Conservation (phyloP, 2,888 invertebrate genomes). For the Ischnus inquisitorius region DNA sequence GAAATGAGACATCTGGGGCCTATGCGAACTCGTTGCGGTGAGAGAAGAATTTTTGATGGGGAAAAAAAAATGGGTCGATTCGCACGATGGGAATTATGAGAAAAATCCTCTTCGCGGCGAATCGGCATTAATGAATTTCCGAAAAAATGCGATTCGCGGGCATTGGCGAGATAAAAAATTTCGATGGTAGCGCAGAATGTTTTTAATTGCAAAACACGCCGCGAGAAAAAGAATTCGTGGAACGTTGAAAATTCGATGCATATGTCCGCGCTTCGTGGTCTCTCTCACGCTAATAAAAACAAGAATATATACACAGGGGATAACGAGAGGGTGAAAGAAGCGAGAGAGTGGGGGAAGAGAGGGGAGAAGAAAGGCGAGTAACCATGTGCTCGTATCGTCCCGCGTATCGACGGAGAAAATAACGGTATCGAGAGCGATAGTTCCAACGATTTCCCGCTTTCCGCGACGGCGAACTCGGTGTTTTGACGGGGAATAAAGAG, state of each 20-base stretch:
- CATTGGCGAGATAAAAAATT: background rate
- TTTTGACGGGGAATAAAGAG: conserved; percentile 7
- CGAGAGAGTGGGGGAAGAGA: background rate
- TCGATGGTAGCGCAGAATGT: background rate
- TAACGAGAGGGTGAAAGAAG: background rate
- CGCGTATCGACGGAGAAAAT: too few relatives aligned
- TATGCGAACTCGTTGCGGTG: background rate
- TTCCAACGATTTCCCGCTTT: conserved; percentile 12
- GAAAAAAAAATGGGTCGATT: background rate
- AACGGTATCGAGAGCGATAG: conserved; percentile 1
- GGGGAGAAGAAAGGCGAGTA: too few relatives aligned
- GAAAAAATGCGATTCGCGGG: background rate
- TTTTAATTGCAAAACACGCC: background rate
- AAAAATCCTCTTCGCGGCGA: background rate
- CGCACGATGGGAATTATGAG: background rate
- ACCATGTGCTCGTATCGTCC: too few relatives aligned
- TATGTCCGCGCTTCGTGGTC: background rate
- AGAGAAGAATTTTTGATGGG: background rate
- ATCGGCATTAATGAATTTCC: background rate
- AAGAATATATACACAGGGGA: background rate
- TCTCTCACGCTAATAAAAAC: conserved; percentile 4
- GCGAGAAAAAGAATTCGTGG: background rate
- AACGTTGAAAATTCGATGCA: background rate
- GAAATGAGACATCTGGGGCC: background rate
- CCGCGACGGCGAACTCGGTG: conserved; percentile 1